Conservation (phyloP, 1,140 invertebrate genomes). For the Diorhabda elongata region DNA sequence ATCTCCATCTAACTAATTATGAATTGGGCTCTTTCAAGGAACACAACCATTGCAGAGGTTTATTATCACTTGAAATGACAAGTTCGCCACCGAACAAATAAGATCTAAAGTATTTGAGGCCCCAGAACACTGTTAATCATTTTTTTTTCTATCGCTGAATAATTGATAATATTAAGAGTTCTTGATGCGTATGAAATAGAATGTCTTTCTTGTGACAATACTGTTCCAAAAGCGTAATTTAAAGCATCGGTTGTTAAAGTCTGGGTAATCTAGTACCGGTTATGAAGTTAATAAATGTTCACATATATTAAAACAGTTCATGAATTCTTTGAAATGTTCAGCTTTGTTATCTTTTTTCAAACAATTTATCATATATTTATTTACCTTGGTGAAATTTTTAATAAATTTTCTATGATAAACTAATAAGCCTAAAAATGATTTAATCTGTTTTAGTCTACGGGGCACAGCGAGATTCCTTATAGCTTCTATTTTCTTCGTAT, state of each 20-base stretch:
- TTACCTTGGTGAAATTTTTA: neutral
- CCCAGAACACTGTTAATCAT: slow-evolving; percentile 33
- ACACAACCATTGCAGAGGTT: too few species aligned
- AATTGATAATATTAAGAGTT: slow-evolving; percentile 28
- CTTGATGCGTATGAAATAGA: slow-evolving; percentile 31
- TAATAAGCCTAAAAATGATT: neutral
- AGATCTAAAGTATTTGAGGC: slow-evolving; percentile 22
- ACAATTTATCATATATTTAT: slow-evolving; percentile 9
- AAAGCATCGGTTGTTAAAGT: slow-evolving; percentile 33
- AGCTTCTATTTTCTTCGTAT: neutral
- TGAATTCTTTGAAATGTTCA: slow-evolving; percentile 5
- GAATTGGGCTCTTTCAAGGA: too few species aligned
- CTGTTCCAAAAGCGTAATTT: slow-evolving; percentile 20
- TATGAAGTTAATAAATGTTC: neutral
- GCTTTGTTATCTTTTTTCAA: neutral
- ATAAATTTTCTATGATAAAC: neutral
- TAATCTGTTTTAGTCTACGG: neutral
- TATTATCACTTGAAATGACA: slow-evolving; percentile 16
- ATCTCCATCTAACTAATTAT: too few species aligned
- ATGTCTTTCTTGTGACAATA: slow-evolving; percentile 25
- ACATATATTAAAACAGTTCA: neutral
- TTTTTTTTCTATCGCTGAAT: slow-evolving; percentile 36
- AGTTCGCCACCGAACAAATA: slow-evolving; percentile 43
- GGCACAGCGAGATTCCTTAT: neutral
- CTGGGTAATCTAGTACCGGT: slow-evolving; percentile 19